Conservation (phyloP, 1,140 invertebrate genomes). For the Zaprionus camerounensis region DNA sequence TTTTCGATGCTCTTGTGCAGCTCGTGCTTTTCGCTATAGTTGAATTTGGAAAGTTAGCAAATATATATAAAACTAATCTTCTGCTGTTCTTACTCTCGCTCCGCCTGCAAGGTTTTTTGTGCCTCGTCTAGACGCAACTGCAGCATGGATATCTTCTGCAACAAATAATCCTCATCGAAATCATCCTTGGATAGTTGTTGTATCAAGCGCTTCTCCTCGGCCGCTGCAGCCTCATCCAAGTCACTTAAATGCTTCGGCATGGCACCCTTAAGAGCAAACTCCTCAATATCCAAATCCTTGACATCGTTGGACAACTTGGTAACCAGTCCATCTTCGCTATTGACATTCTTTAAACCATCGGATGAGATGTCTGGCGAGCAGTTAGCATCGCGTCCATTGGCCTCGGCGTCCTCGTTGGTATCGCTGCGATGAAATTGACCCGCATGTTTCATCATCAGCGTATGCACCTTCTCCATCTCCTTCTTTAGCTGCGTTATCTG, state of each 20-base stretch:
- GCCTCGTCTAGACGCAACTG: constrained; percentile 90
- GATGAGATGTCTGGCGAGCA: constrained; percentile 83
- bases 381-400: constrained; percentile 74
- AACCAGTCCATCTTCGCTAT: constrained; percentile 85
- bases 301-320: constrained; percentile 72
- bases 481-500: constrained; percentile 93
- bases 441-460: constrained; percentile 88
- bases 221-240: constrained; percentile 68
- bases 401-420: constrained; percentile 75
- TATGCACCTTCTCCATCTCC: constrained; percentile 91
- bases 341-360: constrained; percentile 83
- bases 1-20: constrained; percentile 89
- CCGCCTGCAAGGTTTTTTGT: constrained; percentile 89
- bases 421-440: constrained; percentile 86
- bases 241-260: constrained; percentile 85
- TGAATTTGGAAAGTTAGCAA: background rate
- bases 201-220: constrained; percentile 82
- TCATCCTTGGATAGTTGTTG: constrained; percentile 84
- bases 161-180: constrained; percentile 87
- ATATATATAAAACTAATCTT: background rate
- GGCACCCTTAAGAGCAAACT: constrained; percentile 85
- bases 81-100: constrained; percentile 88
- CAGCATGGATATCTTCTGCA: constrained; percentile 89
- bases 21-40: constrained; percentile 88
- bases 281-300: constrained; percentile 86